Evolutionary conservation across 2,888 invertebrate species (phyloP).

Genomic region (Agrotis puta): DNA sequence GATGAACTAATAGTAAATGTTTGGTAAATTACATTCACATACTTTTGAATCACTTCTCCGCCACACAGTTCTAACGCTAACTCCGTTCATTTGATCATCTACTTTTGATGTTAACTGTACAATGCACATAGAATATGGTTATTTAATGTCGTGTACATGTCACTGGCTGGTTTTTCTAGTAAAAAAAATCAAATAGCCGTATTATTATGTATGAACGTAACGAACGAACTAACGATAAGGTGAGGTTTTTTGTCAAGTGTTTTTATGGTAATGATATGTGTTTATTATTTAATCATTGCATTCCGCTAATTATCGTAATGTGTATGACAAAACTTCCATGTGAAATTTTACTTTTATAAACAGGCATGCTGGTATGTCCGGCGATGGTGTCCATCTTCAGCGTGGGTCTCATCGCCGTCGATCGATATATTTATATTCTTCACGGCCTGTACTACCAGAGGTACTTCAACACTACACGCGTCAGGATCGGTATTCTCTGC

Average conservation of each 20-base stretch:
- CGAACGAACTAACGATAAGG: not conserved
- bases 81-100: no score
- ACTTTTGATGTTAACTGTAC: no score
- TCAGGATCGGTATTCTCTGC: constrained; percentile 88
- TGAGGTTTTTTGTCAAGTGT: not conserved
- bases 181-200: not conserved
- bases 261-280: not conserved
- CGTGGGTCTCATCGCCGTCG: constrained; percentile 92
- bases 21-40: no score
- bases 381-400: constrained; percentile 92
- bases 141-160: constrained; percentile 11
- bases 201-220: constrained; percentile 1
- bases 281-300: not conserved
- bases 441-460: constrained; percentile 92
- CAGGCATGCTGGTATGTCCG: constrained; percentile 92
- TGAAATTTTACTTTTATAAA: constrained; percentile 4
- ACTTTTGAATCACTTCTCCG: no score
- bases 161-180: not conserved
- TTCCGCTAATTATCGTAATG: not conserved
- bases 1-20: no score
- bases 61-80: no score
- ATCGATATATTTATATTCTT: constrained; percentile 92
- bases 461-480: constrained; percentile 91
- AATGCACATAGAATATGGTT: constrained; percentile 16
- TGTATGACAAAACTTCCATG: not conserved